A percentile compares a stretch with the other conserved stretches of the same genome.
Evolutionary conservation across 2,113 vertebrate genomes (phyloP).

Genomic region (Polypterus bichir): DNA sequence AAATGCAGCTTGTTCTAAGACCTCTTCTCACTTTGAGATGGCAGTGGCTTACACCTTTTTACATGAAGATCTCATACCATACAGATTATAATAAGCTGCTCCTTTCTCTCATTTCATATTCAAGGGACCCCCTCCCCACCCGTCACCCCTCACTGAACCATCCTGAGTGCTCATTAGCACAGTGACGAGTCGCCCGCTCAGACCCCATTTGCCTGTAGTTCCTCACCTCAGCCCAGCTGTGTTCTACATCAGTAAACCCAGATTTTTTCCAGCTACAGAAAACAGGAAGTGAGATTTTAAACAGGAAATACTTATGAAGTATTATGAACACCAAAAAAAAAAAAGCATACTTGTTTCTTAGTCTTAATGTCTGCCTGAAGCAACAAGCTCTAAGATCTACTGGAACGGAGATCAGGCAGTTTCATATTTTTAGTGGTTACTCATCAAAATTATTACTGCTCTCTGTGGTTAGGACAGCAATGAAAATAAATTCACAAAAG

Average conservation of each 20-base stretch:
- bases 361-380: conserved; percentile 23
- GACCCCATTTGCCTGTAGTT: too few relatives aligned
- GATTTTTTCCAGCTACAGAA: conserved; percentile 49
- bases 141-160: too few relatives aligned
- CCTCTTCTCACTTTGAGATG: too few relatives aligned
- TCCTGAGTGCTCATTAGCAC: too few relatives aligned
- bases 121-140: neutral
- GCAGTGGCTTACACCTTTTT: too few relatives aligned
- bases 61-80: too few relatives aligned
- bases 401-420: conserved; percentile 14
- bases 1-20: too few relatives aligned
- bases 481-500: conserved; percentile 9
- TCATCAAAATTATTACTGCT: conserved; percentile 20
- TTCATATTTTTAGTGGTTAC: conserved; percentile 28
- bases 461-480: conserved; percentile 35
- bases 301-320: conserved; percentile 68
- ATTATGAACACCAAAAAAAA: conserved; percentile 49
- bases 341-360: conserved; percentile 2
- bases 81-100: too few relatives aligned
- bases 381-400: conserved; percentile 2
- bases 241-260: conserved; percentile 41
- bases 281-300: conserved; percentile 71
- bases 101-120: too few relatives aligned
- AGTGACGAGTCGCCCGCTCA: too few relatives aligned
- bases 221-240: neutral